phyloP scores from a whole-genome alignment of 2,888 invertebrate genomes.

The Dinocampus coccinellae region DNA sequence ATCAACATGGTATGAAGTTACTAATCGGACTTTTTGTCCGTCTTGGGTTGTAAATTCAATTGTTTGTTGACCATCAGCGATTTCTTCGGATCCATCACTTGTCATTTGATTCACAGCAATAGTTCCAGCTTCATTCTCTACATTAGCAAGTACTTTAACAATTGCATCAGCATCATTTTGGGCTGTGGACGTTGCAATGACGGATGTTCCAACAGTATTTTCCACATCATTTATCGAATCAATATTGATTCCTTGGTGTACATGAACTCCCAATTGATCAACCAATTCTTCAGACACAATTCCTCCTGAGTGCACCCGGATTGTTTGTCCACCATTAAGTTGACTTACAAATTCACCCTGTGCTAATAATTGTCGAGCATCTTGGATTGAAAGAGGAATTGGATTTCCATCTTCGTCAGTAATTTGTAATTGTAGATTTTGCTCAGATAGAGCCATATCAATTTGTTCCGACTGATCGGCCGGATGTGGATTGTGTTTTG shows the following conservation, averaged over 20 bases:
- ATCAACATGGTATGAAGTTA: slow-evolving; percentile 73
- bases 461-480: slow-evolving; percentile 48
- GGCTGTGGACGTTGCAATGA: slow-evolving; percentile 41
- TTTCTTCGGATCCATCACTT: slow-evolving; percentile 51
- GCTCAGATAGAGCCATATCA: slow-evolving; percentile 55
- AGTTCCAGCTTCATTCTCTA: slow-evolving; percentile 51
- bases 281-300: slow-evolving; percentile 65
- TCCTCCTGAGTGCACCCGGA: slow-evolving; percentile 57
- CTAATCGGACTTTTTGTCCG: slow-evolving; percentile 74
- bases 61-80: slow-evolving; percentile 60
- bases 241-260: slow-evolving; percentile 63
- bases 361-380: slow-evolving; percentile 76
- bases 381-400: slow-evolving; percentile 77
- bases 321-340: slow-evolving; percentile 61
- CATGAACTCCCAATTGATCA: slow-evolving; percentile 68
- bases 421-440: slow-evolving; percentile 71
- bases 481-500: slow-evolving; percentile 43
- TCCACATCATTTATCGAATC: slow-evolving; percentile 46
- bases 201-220: slow-evolving; percentile 23
- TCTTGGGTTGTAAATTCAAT: slow-evolving; percentile 73
- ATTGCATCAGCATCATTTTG: slow-evolving; percentile 57
- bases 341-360: slow-evolving; percentile 70
- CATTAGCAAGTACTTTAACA: slow-evolving; percentile 50
- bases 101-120: slow-evolving; percentile 60
- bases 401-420: slow-evolving; percentile 80